These are phyloP conservation scores for Halichoerus grypus DNA, from an alignment of 2,113 vertebrate species.

Conservation along the genomic window DNA sequence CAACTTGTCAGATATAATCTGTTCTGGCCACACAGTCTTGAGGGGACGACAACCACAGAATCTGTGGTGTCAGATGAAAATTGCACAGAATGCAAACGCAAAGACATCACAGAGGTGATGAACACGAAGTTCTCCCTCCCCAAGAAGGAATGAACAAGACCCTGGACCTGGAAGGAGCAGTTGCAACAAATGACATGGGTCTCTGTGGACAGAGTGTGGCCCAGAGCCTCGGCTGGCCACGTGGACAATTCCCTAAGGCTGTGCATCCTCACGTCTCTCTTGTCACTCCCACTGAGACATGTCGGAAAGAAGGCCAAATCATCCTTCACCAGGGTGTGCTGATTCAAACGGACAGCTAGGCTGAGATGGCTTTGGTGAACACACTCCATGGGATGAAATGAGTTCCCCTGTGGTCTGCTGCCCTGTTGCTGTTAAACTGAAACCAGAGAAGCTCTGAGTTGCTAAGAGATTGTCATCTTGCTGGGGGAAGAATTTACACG, in stretches of 20 bases:
- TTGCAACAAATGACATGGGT: constrained; percentile 50
- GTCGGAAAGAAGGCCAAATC: constrained; percentile 34
- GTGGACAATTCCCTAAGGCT: constrained; percentile 53
- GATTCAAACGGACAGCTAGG: constrained; percentile 77
- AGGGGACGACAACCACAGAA: constrained; percentile 1
- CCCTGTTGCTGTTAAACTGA: constrained; percentile 68
- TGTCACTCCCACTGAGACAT: constrained; percentile 63
- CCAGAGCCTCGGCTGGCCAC: not conserved
- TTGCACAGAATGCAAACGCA: not conserved
- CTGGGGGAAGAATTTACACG: constrained; percentile 75
- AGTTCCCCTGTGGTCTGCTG: constrained; percentile 79
- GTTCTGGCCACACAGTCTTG: not conserved
- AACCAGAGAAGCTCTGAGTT: constrained; percentile 73
- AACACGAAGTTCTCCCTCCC: not conserved
- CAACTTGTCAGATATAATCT: constrained; percentile 70
- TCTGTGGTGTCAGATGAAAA: constrained; percentile 59
- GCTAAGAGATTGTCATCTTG: constrained; percentile 79
- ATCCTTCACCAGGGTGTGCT: constrained; percentile 63
- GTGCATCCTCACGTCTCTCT: constrained; percentile 42
- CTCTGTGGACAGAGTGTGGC: not conserved
- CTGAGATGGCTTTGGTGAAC: constrained; percentile 62
- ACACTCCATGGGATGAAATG: constrained; percentile 65
- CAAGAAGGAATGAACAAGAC: not conserved
- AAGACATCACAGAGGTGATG: not conserved
- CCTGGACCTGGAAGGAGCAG: not conserved